Evolutionary conservation across 2,888 invertebrate species (phyloP), one percentile per base, ranked within the genome.

Genomic region (Eulithis testata): DNA sequence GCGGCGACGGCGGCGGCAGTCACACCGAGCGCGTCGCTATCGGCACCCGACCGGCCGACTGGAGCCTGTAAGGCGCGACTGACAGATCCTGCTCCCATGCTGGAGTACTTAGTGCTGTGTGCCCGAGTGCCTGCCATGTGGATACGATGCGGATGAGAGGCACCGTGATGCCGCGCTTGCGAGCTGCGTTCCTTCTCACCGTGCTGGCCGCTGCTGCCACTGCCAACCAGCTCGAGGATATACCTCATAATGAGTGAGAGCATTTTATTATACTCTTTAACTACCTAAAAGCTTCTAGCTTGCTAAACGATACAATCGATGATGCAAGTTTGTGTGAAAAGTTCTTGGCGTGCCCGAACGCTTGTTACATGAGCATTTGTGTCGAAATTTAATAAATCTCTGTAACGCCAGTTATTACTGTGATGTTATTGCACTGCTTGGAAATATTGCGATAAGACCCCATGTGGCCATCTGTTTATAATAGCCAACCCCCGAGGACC

Each of bases 161-260:
- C 82, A 85, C 82, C 81, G 88, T 88, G 90, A 80, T 83, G 75
- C 82, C 82, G 79, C 82, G 81, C 74, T 75, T 76, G 78, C 85
- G 85, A 79, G 79, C 86, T 76, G 83, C 85, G 77, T 83, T 89
- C 77, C 82, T 89, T 72, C 70, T 87, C 77, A 81, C 85, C 73
- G 76, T 89, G 73, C 83, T 91, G 74, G 84, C 84, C 71, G 85
- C 85, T 60, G 80, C 82, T 70, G 87, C 87, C 75, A 80, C 94
- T 76, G 94, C 95, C 79, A 97, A 97, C 91, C 97, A 97, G 90
- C 96, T 97, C 83, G 97, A 97, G 94, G 97, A 97, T 88, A 97
- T 97, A 85, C 97, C 97, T 68, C 97, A 97, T 89, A 96, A 97
- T 92, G 97, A 97, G 97, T 97, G 94, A 97, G 97, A 94, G 64